Base-by-base conservation (phyloP, 2,113 vertebrate genomes). In the Corydoras maculifer region DNA sequence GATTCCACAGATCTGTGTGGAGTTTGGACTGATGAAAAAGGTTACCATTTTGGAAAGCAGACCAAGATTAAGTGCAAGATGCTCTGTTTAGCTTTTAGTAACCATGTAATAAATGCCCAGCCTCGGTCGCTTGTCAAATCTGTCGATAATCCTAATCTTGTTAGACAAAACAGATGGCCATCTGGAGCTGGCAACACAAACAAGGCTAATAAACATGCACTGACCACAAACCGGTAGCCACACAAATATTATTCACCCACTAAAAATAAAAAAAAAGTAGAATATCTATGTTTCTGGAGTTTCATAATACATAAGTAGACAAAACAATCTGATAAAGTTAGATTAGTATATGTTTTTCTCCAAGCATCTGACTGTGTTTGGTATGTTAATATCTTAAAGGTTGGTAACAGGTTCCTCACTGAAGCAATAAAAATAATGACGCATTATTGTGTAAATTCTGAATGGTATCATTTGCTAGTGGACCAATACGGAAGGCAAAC, bases 151-250 rank as follows among this genome's bases (percentile, higher is more conserved):
- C 86, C 83, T 86, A 88, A 88, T 90, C 88, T 83, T 76, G 67
- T 87, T 87, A 84, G 80, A 83, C 86, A 85, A 87, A 90, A 87
- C 86, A 86, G 84, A 70, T 80, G 82, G 79, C 87, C 88, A 88
- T 87, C 86, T 88, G 88, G 84, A 78, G 75, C 77, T 68, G 81
- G 77, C 70, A 32, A 82, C 82, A 84, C 79, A 12, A 66, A 68
- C 75, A 59, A 71, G 61, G 69, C 58, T 73, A 54, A 60, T 78
- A 67, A 61, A 64, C 77, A 78, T 8, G 9, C 58, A 78, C 25
- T 14, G 48, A 61, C 58, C 49, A 58, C 65, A 58, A 69, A 69
- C 53, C 70, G 57, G 60, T 25, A 49, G 68, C 9, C 55, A 70
- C 49, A 64, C 69, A 49, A 50, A 55, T 58, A 64, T 68, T 54